Evolutionary conservation across 2,113 vertebrate species (phyloP).

Genomic region (Notarius quadriscutis): DNA sequence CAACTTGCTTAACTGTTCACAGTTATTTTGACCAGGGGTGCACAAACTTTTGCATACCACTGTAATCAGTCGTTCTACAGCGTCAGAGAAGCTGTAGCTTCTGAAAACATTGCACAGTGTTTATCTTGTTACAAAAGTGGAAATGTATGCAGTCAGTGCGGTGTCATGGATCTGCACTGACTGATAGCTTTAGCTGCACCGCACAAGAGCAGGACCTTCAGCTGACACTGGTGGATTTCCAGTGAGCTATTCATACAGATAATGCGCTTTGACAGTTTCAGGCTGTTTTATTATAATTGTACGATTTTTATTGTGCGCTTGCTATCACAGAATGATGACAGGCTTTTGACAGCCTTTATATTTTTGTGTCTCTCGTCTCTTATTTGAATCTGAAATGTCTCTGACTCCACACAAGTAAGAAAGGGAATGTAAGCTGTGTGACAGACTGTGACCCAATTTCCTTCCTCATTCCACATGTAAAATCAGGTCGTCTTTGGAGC

Average conservation of each 20-base stretch:
- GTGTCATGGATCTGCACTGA: slow-evolving; percentile 14
- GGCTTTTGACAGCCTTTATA: neutral
- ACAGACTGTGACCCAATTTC: slow-evolving; percentile 57
- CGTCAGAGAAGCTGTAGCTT: neutral
- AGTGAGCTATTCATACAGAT: neutral
- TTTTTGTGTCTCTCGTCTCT: neutral
- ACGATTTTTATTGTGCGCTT: neutral
- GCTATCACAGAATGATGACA: neutral
- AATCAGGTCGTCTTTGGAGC: slow-evolving; percentile 29
- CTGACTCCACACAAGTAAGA: slow-evolving; percentile 19
- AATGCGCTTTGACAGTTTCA: neutral
- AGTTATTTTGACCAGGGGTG: too few species aligned
- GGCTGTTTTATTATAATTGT: slow-evolving; percentile 7
- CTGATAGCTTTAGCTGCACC: neutral
- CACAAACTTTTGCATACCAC: too few species aligned
- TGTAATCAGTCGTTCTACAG: neutral
- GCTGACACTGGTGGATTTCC: neutral
- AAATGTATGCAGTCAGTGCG: neutral
- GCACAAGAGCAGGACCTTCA: neutral
- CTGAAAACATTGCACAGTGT: neutral
- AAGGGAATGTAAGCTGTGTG: slow-evolving; percentile 40
- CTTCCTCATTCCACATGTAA: slow-evolving; percentile 34
- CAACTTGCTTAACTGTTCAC: too few species aligned
- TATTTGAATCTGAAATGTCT: slow-evolving; percentile 9
- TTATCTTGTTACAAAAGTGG: slow-evolving; percentile 18